Conservation (phyloP, 2,113 vertebrate species). For the Pristiophorus japonicus region DNA sequence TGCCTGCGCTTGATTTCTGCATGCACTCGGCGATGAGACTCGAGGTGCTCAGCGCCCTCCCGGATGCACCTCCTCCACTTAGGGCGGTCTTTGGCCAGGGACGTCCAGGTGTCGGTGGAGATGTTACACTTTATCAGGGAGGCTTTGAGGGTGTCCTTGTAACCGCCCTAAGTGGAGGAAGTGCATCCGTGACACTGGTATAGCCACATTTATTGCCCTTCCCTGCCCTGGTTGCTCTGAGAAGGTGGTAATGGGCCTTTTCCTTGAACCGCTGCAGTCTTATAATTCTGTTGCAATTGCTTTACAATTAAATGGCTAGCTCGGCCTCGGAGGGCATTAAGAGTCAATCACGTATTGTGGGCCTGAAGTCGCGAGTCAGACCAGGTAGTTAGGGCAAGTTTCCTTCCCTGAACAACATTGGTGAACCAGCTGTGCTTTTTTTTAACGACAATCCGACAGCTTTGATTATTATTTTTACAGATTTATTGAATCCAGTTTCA, state of each 20-base stretch:
- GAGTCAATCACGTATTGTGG: background rate
- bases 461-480: background rate
- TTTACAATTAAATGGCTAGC: background rate
- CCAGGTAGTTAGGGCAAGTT: background rate
- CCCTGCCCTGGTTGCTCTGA: too few relatives aligned
- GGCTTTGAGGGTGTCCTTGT: too few relatives aligned
- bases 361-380: background rate
- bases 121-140: too few relatives aligned
- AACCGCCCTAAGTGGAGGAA: too few relatives aligned
- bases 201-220: background rate
- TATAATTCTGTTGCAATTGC: background rate
- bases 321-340: background rate
- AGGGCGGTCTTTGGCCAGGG: too few relatives aligned
- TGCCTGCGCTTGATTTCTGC: too few relatives aligned
- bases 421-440: background rate
- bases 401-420: background rate
- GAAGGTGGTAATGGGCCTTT: background rate
- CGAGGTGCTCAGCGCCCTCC: too few relatives aligned
- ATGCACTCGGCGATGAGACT: too few relatives aligned
- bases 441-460: background rate
- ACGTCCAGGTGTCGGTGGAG: too few relatives aligned
- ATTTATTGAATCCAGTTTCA: slow-evolving; percentile 1
- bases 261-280: background rate
- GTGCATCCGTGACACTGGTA: background rate
- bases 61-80: too few relatives aligned